phyloP scores from a whole-genome alignment of 2,888 invertebrate species.

The Ochropleura plecta region DNA sequence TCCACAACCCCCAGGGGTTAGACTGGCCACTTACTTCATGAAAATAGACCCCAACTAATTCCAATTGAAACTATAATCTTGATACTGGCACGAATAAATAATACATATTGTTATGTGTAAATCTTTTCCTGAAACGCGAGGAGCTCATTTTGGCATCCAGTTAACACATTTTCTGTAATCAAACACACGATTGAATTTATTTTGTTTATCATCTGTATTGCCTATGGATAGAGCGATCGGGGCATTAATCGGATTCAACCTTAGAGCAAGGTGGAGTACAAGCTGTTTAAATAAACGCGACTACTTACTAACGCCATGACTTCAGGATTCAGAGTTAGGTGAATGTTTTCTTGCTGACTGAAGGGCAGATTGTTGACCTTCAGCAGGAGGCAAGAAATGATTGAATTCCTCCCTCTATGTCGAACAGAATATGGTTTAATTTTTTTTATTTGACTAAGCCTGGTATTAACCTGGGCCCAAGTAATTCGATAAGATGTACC shows the following conservation, averaged over 20 bases:
- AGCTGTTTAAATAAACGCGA: not conserved
- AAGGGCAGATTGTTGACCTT: not conserved
- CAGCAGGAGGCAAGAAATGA: not conserved
- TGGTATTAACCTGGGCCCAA: not conserved
- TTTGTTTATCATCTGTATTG: constrained; percentile 1
- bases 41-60: not conserved
- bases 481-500: not conserved
- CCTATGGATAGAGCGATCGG: not conserved
- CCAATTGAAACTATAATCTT: not conserved
- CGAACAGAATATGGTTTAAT: not conserved
- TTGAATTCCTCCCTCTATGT: not conserved
- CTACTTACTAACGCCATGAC: not conserved
- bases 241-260: not conserved
- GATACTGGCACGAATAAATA: not conserved
- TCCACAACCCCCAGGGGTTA: too few species aligned
- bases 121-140: not conserved
- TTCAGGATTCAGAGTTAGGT: not conserved
- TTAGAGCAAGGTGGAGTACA: not conserved
- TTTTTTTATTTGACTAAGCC: not conserved
- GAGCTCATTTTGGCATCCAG: constrained; percentile 7
- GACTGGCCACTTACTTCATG: not conserved
- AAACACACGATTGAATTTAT: not conserved
- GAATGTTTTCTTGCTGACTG: not conserved
- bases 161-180: not conserved
- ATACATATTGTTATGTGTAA: too few species aligned